Base-by-base conservation (phyloP, 2,113 vertebrate genomes). In the Gymnobelideus leadbeateri region DNA sequence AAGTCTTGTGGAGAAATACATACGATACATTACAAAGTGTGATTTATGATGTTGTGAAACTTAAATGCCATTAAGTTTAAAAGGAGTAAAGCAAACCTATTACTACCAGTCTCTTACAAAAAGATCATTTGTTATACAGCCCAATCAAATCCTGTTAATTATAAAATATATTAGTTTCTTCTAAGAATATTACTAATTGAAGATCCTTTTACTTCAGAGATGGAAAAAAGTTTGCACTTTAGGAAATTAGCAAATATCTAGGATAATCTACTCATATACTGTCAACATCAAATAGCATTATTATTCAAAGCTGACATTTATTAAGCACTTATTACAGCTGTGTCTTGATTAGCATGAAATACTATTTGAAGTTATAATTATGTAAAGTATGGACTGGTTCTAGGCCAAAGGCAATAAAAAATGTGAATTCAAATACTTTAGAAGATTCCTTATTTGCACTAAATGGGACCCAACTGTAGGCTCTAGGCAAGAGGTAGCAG, bases 121-220 rank as follows among this genome's bases (percentile, higher is more conserved):
- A 84, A 4, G 19, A 43, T 84, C 19, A 23, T 84, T 43, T 84
- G 43, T 84, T 84, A 84, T 11, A 26, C 46, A 55, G 51, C 90
- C 37, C 24, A 43, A 43, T 52, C 54, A 16, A 47, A 51, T 26
- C 91, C 50, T 57, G 23, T 91, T 89, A 93, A 25, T 46, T 51
- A 93, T 28, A 68, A 26, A 91, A 92, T 51, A 93, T 16, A 91
- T 1, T 43, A n/a, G 94, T 89, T 28, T 46, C 19, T 94, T 92
- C 89, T 26, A 57, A 95, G 95, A 77, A 91, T 8, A n/a, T 12
- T 47, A 12, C 52, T 89, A 53, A 61, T 37, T 77, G 28, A 95
- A 96, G 57, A 89, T 4, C 12, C 28, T 84, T 31, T 90, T 51
- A 92, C 0, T 61, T 92, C 53, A 91, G 89, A 96, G 46, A 92